Evolutionary conservation across 2,113 vertebrate genomes (phyloP).

Genomic region (Rhea pennata): DNA sequence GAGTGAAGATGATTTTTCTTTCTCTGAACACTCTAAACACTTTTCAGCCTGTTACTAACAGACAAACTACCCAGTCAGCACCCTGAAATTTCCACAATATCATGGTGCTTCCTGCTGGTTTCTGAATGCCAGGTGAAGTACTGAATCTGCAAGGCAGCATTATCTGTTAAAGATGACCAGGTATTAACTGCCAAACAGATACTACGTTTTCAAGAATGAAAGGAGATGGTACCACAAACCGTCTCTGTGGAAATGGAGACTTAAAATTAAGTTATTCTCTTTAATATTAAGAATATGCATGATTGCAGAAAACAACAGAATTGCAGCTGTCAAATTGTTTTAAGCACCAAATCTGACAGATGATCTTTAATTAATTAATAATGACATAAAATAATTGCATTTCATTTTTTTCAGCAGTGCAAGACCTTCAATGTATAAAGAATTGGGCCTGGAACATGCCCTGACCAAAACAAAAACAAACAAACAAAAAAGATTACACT

Average conservation of each 20-base stretch:
- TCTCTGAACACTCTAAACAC: background rate
- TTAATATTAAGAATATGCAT: background rate
- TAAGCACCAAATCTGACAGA: background rate
- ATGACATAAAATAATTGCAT: background rate
- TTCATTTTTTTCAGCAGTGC: background rate
- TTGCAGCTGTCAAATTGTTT: background rate
- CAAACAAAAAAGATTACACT: background rate
- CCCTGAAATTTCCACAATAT: background rate
- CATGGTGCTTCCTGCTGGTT: background rate
- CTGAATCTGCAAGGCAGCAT: background rate
- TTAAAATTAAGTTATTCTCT: background rate
- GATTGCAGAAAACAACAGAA: background rate
- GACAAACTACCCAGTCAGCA: background rate
- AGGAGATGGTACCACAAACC: background rate
- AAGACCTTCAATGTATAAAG: background rate
- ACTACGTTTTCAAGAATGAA: background rate
- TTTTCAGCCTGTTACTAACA: background rate
- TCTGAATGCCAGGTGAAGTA: background rate
- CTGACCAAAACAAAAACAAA: background rate
- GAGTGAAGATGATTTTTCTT: background rate
- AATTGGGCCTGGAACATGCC: background rate
- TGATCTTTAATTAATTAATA: background rate
- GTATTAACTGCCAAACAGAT: background rate
- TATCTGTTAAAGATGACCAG: rapidly evolving
- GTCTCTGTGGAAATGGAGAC: background rate